Percentiles rank a stretch among this genome's conserved stretches.
These are phyloP conservation scores for Camponotus pennsylvanicus DNA, from an alignment of 1,140 invertebrate species.

Conservation along the genomic window DNA sequence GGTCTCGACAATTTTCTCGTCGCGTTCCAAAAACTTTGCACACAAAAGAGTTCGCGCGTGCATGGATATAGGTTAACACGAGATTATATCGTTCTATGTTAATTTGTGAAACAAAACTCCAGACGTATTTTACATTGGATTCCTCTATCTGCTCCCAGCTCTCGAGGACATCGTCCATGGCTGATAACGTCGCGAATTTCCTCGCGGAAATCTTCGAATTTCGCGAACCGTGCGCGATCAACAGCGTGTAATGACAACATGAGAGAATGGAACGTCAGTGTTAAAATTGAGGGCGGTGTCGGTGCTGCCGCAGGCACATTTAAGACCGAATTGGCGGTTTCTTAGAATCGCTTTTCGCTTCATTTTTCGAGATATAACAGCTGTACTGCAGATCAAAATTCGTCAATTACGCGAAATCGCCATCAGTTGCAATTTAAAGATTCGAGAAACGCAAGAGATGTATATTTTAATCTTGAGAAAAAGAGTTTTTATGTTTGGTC, in stretches of 20 bases:
- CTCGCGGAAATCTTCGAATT: slow-evolving; percentile 19
- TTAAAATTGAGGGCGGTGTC: neutral
- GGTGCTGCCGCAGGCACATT: neutral
- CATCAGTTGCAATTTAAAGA: no score
- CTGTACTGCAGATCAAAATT: no score
- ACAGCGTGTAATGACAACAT: neutral
- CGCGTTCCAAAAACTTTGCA: slow-evolving; percentile 21
- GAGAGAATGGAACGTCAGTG: neutral
- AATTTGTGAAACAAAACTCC: neutral
- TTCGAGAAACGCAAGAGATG: no score
- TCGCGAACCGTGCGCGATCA: slow-evolving; percentile 18
- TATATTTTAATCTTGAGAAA: no score
- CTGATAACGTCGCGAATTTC: slow-evolving; percentile 81
- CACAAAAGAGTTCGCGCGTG: neutral
- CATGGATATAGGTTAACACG: slow-evolving; percentile 59
- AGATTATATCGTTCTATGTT: slow-evolving; percentile 18
- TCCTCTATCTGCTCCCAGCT: slow-evolving; percentile 95
- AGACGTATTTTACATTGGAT: slow-evolving; percentile 86
- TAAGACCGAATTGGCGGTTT: neutral
- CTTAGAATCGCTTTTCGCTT: neutral
- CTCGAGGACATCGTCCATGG: slow-evolving; percentile 89
- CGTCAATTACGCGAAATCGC: no score
- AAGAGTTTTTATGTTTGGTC: no score
- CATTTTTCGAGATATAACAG: no score
- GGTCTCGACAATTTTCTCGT: neutral